phyloP scores from a whole-genome alignment of 2,797 vertebrate genomes.

The Atherinosoma microstoma region DNA sequence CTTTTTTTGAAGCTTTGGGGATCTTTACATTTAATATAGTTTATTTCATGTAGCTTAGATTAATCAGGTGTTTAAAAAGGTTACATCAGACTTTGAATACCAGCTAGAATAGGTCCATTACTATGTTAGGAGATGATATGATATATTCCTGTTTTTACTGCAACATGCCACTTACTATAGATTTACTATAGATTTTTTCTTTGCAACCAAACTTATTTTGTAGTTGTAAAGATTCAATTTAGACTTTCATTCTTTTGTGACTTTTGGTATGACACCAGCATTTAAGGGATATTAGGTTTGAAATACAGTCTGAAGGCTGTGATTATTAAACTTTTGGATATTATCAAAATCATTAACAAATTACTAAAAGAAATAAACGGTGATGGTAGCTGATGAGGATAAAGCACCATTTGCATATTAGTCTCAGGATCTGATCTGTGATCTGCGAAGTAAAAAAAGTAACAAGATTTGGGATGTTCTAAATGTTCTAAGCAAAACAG shows the following conservation, averaged over 20 bases:
- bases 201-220: not conserved
- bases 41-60: not conserved
- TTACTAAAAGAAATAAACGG: constrained; percentile 20
- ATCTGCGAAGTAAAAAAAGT: constrained; percentile 37
- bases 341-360: constrained; percentile 1
- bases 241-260: constrained; percentile 8
- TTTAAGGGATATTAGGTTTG: constrained; percentile 34
- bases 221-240: constrained; percentile 6
- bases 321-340: not conserved
- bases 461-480: constrained; percentile 15
- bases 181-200: not conserved
- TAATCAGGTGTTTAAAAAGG: constrained; percentile 8
- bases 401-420: constrained; percentile 54
- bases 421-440: constrained; percentile 30
- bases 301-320: constrained; percentile 5
- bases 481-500: constrained; percentile 46
- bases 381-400: constrained; percentile 30
- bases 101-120: not conserved
- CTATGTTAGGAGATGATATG: not conserved
- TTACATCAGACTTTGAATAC: constrained; percentile 5
- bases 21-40: constrained; percentile 17
- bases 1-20: not conserved
- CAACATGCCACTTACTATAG: not conserved
- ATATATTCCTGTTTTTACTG: not conserved
- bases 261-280: not conserved